Conservation (phyloP, 2,113 vertebrate genomes). For the Panthera leo region DNA sequence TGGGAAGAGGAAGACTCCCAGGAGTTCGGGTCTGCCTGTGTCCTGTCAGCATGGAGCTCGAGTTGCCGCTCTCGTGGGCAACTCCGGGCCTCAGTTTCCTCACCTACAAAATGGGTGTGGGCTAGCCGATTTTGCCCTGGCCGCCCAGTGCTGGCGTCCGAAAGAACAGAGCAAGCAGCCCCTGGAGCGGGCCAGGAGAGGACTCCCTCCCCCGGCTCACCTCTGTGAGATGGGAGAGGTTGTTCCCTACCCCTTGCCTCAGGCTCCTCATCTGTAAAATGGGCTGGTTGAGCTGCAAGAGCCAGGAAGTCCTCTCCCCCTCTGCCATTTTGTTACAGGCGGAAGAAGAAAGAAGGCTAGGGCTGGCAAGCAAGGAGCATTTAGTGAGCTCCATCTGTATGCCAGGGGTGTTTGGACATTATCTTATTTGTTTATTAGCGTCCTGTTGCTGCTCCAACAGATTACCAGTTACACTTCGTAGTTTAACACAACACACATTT, state of each 20-base stretch:
- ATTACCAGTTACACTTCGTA: no score
- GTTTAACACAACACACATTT: neutral
- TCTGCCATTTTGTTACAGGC: neutral
- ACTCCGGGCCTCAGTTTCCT: neutral
- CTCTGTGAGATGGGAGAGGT: neutral
- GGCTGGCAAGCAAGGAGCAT: neutral
- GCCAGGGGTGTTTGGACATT: neutral
- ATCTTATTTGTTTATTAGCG: neutral
- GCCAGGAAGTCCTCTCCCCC: neutral
- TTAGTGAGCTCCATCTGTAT: neutral
- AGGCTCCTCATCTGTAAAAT: neutral
- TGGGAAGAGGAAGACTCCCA: neutral
- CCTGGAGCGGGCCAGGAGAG: neutral
- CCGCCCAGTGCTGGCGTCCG: no score
- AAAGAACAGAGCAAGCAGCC: neutral
- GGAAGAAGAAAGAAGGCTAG: neutral
- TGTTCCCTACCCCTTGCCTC: no score
- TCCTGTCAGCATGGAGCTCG: neutral
- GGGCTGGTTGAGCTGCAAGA: neutral
- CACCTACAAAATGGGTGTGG: neutral
- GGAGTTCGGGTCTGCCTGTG: fast-evolving
- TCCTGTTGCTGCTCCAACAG: neutral
- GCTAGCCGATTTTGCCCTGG: fast-evolving
- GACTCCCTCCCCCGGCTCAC: neutral
- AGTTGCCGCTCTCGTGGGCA: neutral